Conservation (phyloP, 1,140 invertebrate species). For the Archivesica marissinica region DNA sequence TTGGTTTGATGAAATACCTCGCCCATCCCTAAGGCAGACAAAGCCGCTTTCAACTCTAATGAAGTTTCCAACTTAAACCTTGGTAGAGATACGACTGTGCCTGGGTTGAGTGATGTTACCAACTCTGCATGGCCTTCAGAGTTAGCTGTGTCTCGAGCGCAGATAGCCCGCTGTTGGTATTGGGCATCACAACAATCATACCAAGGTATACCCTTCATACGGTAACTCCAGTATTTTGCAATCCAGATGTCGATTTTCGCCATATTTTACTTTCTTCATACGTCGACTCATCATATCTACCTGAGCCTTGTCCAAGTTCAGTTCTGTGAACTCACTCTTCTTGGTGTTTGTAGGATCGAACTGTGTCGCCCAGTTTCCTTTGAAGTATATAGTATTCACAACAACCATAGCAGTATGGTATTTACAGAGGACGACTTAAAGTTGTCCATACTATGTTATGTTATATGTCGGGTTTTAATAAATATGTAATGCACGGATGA, state of each 20-base stretch:
- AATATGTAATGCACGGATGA: no score
- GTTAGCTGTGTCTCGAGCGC: constrained; percentile 85
- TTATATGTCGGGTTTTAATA: no score
- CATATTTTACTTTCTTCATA: constrained; percentile 84
- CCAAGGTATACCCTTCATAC: constrained; percentile 86
- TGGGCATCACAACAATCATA: constrained; percentile 91
- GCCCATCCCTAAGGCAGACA: constrained; percentile 85
- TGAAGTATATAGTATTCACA: constrained; percentile 91
- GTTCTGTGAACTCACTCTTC: constrained; percentile 75
- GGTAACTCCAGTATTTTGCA: constrained; percentile 89
- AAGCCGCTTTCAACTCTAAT: constrained; percentile 84
- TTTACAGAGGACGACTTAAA: no score
- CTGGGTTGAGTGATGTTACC: not conserved
- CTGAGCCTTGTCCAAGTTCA: constrained; percentile 25
- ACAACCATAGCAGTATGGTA: constrained; percentile 90
- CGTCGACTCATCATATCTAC: constrained; percentile 75
- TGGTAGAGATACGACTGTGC: constrained; percentile 85
- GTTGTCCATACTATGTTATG: no score
- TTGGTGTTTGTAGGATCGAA: constrained; percentile 87
- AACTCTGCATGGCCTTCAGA: constrained; percentile 82
- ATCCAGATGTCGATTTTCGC: constrained; percentile 89
- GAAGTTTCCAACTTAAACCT: constrained; percentile 88
- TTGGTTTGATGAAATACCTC: constrained; percentile 72
- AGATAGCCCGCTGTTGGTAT: constrained; percentile 74
- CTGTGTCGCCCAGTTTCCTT: constrained; percentile 89